A percentile compares a stretch with the other conserved stretches of the same genome.
Evolutionary conservation across 1,140 invertebrate species (phyloP).

Genomic region (Neoseiulus cucumeris): DNA sequence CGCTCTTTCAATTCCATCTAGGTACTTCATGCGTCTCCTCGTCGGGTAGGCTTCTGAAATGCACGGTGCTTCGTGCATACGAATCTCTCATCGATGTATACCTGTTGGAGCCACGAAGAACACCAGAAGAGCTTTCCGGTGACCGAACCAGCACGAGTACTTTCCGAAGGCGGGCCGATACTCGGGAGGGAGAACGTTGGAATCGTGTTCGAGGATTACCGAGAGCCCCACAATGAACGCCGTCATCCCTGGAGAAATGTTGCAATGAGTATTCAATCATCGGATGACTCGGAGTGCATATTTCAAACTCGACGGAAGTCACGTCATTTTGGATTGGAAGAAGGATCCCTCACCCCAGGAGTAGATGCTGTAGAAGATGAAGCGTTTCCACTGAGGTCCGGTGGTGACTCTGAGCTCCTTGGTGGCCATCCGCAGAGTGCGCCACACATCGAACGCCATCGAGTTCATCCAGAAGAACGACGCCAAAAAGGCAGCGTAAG

Average conservation of each 20-base stretch:
- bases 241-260: not conserved
- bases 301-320: too few species aligned
- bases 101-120: constrained; percentile 35
- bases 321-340: too few species aligned
- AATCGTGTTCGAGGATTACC: constrained; percentile 30
- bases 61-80: too few species aligned
- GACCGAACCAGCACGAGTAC: constrained; percentile 35
- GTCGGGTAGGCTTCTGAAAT: too few species aligned
- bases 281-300: too few species aligned
- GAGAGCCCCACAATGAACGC: constrained; percentile 30
- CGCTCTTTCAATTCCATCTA: too few species aligned
- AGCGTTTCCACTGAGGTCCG: constrained; percentile 27
- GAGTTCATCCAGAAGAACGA: constrained; percentile 41
- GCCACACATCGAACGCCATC: constrained; percentile 38
- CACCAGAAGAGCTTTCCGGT: constrained; percentile 31
- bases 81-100: not conserved
- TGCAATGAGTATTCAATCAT: not conserved
- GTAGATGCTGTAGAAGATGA: constrained; percentile 34
- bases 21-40: too few species aligned
- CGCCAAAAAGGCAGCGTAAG: constrained; percentile 35
- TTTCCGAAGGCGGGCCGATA: constrained; percentile 31
- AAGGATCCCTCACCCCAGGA: constrained; percentile 33
- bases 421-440: constrained; percentile 33
- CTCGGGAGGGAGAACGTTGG: constrained; percentile 23
- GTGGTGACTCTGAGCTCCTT: constrained; percentile 29